These are phyloP conservation scores for Drosophila testacea DNA, from an alignment of 2,888 invertebrate genomes.

Conservation along the genomic window DNA sequence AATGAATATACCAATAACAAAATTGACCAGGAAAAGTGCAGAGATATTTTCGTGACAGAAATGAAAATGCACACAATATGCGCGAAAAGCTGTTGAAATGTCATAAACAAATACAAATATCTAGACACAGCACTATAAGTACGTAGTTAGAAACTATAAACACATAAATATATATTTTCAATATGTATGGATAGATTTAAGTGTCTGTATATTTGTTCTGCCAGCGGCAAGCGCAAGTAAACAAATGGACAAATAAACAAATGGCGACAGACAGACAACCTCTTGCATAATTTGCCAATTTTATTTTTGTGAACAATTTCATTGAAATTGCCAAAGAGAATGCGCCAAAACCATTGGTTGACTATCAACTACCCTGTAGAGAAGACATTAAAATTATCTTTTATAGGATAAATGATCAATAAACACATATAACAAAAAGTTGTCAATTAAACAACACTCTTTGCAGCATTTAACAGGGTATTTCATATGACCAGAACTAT, in stretches of 20 bases:
- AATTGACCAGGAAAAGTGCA: conserved; percentile 38
- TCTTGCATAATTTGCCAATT: conserved; percentile 60
- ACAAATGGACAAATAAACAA: conserved; percentile 65
- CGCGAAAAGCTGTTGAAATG: conserved; percentile 41
- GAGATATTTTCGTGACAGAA: conserved; percentile 38
- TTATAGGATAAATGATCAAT: not conserved
- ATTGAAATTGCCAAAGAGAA: conserved; percentile 45
- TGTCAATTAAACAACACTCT: not conserved
- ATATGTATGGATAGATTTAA: conserved; percentile 46
- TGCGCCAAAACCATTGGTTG: not conserved
- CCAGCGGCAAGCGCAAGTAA: conserved; percentile 48
- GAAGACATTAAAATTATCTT: too few relatives aligned
- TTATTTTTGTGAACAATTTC: conserved; percentile 52
- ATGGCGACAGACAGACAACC: conserved; percentile 14
- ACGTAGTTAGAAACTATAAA: conserved; percentile 1
- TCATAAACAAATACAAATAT: conserved; percentile 44
- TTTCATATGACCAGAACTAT: conserved; percentile 3
- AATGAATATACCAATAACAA: conserved; percentile 62
- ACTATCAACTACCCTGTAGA: conserved; percentile 15
- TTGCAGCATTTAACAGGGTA: not conserved
- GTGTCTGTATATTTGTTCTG: conserved; percentile 62
- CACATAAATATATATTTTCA: conserved; percentile 2
- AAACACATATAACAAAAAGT: not conserved
- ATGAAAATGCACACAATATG: conserved; percentile 37
- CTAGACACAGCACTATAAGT: conserved; percentile 12